Evolutionary conservation across 1,140 invertebrate genomes (phyloP), one percentile per base, ranked within the genome.

Genomic region (Drosophila punjabiensis): DNA sequence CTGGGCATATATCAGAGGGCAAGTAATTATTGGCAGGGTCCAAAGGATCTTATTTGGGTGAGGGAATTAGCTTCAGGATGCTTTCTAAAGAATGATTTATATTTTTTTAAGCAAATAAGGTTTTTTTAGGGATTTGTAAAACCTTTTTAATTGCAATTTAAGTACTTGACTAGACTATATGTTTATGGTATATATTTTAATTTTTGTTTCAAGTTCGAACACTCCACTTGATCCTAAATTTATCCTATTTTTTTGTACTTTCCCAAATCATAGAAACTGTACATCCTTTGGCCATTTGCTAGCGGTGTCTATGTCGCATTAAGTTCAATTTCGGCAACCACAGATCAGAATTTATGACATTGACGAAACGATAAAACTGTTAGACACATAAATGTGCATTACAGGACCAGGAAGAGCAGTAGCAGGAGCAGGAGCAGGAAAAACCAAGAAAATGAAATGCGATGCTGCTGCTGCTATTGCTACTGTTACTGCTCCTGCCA

Each of bases 261-360:
- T 0, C 16, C 16, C 20, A 11, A 30, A n/a, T 20, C 28, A n/a
- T 1, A 30, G 16, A 32, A 53, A 58, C 55, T 58, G 55, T 58
- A 39, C 35, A 24, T 56, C 55, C 35, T 39, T 39, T 47, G 24
- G 24, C 53, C 33, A 16, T 48, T 59, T 30, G 32, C 30, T 48
- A 28, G 43, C 48, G 43, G 63, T 67, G 68, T 63, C 76, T 53
- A 59, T 39, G 43, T 61, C 76, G 86, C 87, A 87, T 91, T 91
- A 91, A 91, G 87, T 91, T 91, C 87, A 91, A 91, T 91, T 91
- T 87, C 67, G 85, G 87, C 80, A 70, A 81, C 87, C 75, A 82
- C 69, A 87, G 83, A 91, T 91, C 82, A 91, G 87, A 91, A 91
- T 91, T 91, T 91, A 90, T 90, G 86, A 90, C 86, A 90, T 90